Conservation (phyloP, 2,113 vertebrate genomes). For the Taxidea taxus region DNA sequence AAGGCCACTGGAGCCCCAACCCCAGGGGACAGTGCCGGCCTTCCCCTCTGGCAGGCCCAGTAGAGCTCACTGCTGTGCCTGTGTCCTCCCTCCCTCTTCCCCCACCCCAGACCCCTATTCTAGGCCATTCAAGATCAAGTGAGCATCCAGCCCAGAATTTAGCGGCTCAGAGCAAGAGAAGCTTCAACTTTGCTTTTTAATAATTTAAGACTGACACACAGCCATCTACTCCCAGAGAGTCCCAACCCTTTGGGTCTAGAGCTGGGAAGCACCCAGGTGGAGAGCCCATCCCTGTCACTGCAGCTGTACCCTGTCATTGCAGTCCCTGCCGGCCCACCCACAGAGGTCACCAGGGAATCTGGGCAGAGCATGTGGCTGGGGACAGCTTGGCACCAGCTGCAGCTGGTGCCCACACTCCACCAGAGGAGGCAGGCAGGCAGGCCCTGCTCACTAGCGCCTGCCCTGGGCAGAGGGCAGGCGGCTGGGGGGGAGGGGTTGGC, state of each 20-base stretch:
- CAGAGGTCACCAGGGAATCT: slow-evolving; percentile 8
- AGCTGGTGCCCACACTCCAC: background rate
- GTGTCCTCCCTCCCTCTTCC: background rate
- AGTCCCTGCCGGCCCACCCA: background rate
- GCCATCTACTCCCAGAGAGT: background rate
- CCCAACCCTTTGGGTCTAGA: background rate
- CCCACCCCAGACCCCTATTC: background rate
- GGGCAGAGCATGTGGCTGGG: slow-evolving; percentile 31
- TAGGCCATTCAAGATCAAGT: background rate
- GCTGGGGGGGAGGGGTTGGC: background rate
- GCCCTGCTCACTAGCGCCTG: background rate
- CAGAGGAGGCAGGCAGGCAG: slow-evolving; percentile 20
- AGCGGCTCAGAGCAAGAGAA: background rate
- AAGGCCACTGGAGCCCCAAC: background rate
- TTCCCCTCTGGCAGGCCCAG: background rate
- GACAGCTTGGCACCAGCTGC: slow-evolving; percentile 30
- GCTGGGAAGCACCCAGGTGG: background rate
- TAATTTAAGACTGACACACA: slow-evolving; percentile 65
- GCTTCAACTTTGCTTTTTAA: slow-evolving; percentile 46
- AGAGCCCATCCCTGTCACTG: background rate
- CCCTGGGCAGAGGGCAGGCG: background rate
- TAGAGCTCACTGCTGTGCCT: background rate
- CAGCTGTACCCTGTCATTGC: background rate
- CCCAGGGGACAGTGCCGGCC: background rate
- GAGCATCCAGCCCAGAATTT: background rate